Evolutionary conservation across 2,113 vertebrate species (phyloP).

Genomic region (cat (Felis catus)): DNA sequence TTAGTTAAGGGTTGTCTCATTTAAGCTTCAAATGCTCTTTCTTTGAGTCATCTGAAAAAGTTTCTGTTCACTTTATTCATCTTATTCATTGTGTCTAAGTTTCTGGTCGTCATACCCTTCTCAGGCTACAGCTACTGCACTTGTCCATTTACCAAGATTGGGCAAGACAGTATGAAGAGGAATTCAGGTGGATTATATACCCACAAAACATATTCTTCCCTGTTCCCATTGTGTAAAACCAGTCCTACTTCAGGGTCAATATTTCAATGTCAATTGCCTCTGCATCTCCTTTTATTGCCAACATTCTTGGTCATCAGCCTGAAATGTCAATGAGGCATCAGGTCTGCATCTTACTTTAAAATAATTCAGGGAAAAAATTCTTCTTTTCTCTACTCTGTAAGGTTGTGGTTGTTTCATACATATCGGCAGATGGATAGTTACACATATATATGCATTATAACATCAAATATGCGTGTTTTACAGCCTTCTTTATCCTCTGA

Average conservation of each 20-base stretch:
- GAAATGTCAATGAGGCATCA: neutral
- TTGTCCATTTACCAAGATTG: neutral
- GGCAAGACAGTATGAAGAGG: neutral
- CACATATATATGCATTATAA: neutral
- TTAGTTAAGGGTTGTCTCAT: neutral
- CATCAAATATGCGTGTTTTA: neutral
- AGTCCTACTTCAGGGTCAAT: neutral
- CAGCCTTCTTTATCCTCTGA: neutral
- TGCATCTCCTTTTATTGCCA: neutral
- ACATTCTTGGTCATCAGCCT: neutral
- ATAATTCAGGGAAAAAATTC: neutral
- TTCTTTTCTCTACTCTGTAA: neutral
- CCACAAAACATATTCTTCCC: neutral
- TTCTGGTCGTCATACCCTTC: neutral
- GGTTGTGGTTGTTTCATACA: neutral
- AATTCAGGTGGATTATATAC: neutral
- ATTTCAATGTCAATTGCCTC: neutral
- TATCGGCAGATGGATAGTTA: neutral
- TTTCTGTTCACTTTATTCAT: neutral
- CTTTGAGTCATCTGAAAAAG: neutral
- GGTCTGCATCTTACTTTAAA: neutral
- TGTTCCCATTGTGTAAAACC: neutral
- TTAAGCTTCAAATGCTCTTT: neutral
- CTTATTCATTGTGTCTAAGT: neutral
- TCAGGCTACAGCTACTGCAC: neutral